Percentiles rank a stretch among this genome's conserved stretches.
Evolutionary conservation across 1,140 invertebrate species (phyloP).

Genomic region (Steinernema feltiae): DNA sequence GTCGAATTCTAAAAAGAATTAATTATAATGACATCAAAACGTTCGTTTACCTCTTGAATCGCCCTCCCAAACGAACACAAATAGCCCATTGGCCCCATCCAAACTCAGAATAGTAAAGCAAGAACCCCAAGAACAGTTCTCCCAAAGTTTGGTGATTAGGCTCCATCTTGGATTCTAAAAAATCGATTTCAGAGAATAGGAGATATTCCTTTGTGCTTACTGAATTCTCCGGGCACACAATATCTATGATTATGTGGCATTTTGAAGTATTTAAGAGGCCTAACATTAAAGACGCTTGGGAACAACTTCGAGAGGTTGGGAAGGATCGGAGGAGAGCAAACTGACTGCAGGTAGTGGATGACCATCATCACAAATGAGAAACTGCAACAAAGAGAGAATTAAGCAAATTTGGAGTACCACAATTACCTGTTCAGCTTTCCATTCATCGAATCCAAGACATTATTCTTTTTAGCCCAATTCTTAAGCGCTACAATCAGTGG

Average conservation of each 20-base stretch:
- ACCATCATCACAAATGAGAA: neutral
- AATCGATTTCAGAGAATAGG: neutral
- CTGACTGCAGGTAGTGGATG: neutral
- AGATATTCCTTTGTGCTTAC: neutral
- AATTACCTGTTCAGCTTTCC: neutral
- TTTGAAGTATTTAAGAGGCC: neutral
- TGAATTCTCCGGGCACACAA: neutral
- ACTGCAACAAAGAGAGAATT: neutral
- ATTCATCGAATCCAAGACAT: neutral
- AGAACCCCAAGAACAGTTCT: neutral
- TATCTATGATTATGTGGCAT: neutral
- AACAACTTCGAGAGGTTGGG: neutral
- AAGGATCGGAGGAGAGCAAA: neutral
- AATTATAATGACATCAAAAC: too few relatives aligned
- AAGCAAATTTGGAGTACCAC: neutral
- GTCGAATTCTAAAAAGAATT: too few relatives aligned
- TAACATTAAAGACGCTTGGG: neutral
- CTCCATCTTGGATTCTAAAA: neutral
- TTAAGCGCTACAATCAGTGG: neutral
- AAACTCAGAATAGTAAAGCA: neutral
- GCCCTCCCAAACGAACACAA: too few relatives aligned
- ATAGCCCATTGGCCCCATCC: neutral
- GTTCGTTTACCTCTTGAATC: too few relatives aligned
- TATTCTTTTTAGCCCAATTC: neutral
- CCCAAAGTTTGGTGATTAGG: neutral